A percentile compares a stretch with the other conserved stretches of the same genome.
Conservation (phyloP, 2,888 invertebrate genomes). For the Drosophila hamatofila region DNA sequence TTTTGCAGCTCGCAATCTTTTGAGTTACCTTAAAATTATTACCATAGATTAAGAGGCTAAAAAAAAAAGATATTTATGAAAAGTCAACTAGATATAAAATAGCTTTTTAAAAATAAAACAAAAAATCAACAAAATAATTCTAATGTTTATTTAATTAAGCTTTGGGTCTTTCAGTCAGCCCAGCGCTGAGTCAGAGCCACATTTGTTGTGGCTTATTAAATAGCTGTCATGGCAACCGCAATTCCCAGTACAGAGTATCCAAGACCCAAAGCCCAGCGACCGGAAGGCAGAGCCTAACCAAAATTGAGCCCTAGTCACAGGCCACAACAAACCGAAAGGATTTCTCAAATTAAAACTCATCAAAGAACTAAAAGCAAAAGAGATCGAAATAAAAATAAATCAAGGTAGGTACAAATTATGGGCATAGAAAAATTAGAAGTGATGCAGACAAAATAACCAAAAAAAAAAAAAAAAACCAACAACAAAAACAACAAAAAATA, state of each 20-base stretch:
- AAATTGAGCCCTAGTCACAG: constrained; percentile 26
- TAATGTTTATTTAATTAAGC: constrained; percentile 16
- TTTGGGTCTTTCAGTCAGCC: not conserved
- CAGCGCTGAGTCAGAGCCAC: constrained; percentile 33
- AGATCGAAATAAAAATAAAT: constrained; percentile 20
- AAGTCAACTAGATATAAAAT: not conserved
- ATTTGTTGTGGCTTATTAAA: constrained; percentile 50
- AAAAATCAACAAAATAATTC: not conserved
- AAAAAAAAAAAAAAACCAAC: not conserved
- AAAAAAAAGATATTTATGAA: not conserved
- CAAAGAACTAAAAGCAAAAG: constrained; percentile 8
- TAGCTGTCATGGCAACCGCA: constrained; percentile 53
- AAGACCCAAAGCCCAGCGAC: constrained; percentile 5
- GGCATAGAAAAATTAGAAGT: constrained; percentile 73
- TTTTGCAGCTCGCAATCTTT: not conserved
- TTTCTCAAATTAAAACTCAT: constrained; percentile 54
- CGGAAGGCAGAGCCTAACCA: constrained; percentile 31
- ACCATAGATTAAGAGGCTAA: constrained; percentile 3
- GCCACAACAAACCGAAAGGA: constrained; percentile 48
- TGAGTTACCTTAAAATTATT: not conserved
- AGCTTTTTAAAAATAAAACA: not conserved
- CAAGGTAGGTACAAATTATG: constrained; percentile 69
- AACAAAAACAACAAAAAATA: not conserved
- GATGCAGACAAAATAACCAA: constrained; percentile 24
- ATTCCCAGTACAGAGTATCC: constrained; percentile 35